Conservation (phyloP, 1,140 invertebrate species). For the Drosophila truncata region DNA sequence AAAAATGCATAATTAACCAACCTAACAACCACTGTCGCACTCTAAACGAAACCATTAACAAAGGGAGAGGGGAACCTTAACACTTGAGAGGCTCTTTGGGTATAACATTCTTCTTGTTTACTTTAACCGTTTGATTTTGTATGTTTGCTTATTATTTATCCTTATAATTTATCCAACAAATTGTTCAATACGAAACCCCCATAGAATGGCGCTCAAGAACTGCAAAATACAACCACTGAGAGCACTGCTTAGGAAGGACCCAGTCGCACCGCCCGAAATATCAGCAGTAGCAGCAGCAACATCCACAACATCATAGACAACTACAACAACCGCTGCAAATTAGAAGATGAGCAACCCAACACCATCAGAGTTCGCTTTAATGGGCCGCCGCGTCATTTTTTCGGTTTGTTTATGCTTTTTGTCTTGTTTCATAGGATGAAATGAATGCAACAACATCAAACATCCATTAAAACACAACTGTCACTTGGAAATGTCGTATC, state of each 20-base stretch:
- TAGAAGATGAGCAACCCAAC: constrained; percentile 32
- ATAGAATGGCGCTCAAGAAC: constrained; percentile 83
- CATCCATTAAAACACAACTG: constrained; percentile 19
- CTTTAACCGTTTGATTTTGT: constrained; percentile 18
- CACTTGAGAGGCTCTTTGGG: constrained; percentile 69
- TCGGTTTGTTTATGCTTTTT: constrained; percentile 66
- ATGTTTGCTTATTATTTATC: constrained; percentile 37
- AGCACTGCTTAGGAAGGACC: constrained; percentile 78
- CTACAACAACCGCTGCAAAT: constrained; percentile 19
- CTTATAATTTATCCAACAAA: constrained; percentile 39
- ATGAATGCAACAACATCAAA: constrained; percentile 20
- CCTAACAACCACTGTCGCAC: constrained; percentile 32
- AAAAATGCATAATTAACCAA: constrained; percentile 55
- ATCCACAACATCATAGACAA: constrained; percentile 18
- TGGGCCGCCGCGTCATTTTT: constrained; percentile 54
- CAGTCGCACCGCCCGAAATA: constrained; percentile 46
- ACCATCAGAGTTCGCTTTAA: constrained; percentile 42
- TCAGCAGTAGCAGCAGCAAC: constrained; percentile 42
- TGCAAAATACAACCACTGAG: constrained; percentile 85
- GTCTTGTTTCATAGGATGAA: constrained; percentile 54
- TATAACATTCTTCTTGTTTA: constrained; percentile 51
- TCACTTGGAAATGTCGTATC: constrained; percentile 21
- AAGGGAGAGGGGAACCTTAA: constrained; percentile 20
- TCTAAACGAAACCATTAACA: constrained; percentile 22
- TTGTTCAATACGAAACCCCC: not conserved